These are phyloP conservation scores for Sycophila sp. DNA, from an alignment of 1,140 invertebrate genomes.

Conservation along the genomic window DNA sequence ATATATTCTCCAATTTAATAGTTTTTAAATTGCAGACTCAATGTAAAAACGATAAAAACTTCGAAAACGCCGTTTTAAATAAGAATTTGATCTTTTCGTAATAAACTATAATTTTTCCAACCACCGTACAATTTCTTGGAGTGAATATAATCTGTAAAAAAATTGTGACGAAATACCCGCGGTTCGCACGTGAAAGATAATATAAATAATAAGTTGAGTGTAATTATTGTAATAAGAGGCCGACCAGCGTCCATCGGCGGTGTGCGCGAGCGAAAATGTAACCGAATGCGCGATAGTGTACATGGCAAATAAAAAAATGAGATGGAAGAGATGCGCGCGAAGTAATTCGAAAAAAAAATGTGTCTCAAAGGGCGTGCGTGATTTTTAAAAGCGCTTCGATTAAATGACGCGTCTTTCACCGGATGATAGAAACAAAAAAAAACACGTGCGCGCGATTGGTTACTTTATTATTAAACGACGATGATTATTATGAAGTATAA, in stretches of 20 bases:
- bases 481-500: slow-evolving; percentile 45
- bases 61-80: no score
- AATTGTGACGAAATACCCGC: no score
- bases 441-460: slow-evolving; percentile 45
- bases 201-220: slow-evolving; percentile 8
- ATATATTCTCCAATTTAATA: no score
- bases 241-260: slow-evolving; percentile 8
- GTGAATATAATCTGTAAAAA: no score
- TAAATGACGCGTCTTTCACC: not conserved
- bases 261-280: not conserved
- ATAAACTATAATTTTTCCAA: no score
- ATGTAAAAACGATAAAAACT: no score
- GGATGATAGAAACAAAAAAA: slow-evolving; percentile 2
- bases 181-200: not conserved
- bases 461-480: slow-evolving; percentile 49
- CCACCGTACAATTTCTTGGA: no score
- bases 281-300: not conserved
- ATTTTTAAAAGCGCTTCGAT: no score
- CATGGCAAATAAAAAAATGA: not conserved
- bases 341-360: slow-evolving; percentile 19
- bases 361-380: not conserved
- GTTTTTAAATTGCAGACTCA: no score
- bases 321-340: not conserved
- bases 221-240: slow-evolving; percentile 9
- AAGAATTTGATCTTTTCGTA: no score